phyloP scores from a whole-genome alignment of 2,113 vertebrate genomes.

The Peromyscus leucopus region DNA sequence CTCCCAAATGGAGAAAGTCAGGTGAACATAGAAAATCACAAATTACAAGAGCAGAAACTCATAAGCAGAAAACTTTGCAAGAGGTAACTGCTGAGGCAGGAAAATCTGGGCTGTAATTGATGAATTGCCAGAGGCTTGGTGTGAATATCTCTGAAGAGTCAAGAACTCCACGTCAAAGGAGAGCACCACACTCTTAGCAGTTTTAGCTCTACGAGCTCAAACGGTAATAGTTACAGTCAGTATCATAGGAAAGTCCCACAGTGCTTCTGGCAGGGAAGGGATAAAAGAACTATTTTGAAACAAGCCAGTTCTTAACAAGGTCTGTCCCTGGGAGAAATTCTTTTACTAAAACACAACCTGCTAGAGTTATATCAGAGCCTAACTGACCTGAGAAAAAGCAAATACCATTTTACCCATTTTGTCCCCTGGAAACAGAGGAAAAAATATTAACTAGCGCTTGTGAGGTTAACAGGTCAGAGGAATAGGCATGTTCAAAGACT shows the following conservation, averaged over 20 bases:
- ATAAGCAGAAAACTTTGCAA: neutral
- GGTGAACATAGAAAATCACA: neutral
- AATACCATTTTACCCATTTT: neutral
- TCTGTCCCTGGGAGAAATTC: neutral
- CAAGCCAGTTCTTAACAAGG: constrained; percentile 8
- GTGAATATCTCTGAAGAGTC: neutral
- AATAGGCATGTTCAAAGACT: neutral
- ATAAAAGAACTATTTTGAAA: neutral
- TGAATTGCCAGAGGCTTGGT: neutral
- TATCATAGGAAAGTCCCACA: neutral
- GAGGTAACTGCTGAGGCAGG: neutral
- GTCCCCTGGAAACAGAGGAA: neutral
- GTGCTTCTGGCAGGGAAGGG: neutral
- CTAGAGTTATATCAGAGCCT: neutral
- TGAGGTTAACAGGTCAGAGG: neutral
- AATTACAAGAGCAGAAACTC: neutral
- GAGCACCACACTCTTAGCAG: neutral
- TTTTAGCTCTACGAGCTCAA: neutral
- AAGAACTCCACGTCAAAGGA: neutral
- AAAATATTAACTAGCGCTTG: neutral
- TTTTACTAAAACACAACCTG: neutral
- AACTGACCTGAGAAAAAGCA: neutral
- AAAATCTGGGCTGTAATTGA: neutral
- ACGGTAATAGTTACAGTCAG: neutral
- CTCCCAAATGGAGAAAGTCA: neutral